phyloP scores from a whole-genome alignment of 2,888 invertebrate genomes.

The Argyresthia albistria region DNA sequence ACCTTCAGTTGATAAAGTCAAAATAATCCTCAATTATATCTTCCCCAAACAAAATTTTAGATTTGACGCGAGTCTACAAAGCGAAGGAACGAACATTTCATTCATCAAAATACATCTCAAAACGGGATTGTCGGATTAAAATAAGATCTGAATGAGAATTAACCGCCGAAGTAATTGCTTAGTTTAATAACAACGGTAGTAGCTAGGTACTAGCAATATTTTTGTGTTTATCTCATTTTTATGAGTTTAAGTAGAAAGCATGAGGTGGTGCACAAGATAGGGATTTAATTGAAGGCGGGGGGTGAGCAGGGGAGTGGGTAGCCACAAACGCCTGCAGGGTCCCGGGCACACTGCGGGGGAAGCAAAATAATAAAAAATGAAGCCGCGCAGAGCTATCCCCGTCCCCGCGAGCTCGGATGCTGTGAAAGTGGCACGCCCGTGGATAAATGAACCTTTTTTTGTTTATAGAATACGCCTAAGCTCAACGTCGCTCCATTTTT shows the following conservation, averaged over 20 bases:
- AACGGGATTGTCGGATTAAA: conserved; percentile 15
- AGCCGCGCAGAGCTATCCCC: conserved; percentile 47
- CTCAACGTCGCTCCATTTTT: conserved; percentile 57
- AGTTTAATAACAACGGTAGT: conserved; percentile 46
- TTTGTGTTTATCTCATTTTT: conserved; percentile 62
- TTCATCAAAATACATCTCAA: not conserved
- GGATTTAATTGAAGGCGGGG: conserved; percentile 65
- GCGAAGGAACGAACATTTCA: no score
- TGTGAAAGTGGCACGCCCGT: conserved; percentile 69
- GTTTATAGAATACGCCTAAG: conserved; percentile 65
- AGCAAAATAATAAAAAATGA: conserved; percentile 63
- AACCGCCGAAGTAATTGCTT: conserved; percentile 28
- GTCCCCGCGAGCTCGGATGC: conserved; percentile 66
- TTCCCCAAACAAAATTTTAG: no score
- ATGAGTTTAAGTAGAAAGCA: conserved; percentile 61
- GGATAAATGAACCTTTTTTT: conserved; percentile 69
- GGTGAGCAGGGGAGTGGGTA: conserved; percentile 29
- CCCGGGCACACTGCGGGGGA: conserved; percentile 31
- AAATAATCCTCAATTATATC: no score
- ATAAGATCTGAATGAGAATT: conserved; percentile 22
- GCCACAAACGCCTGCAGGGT: conserved; percentile 35
- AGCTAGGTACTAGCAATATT: conserved; percentile 46
- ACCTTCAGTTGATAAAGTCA: no score
- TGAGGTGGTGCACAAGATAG: conserved; percentile 60
- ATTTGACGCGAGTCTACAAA: no score